A percentile compares a stretch with the other conserved stretches of the same genome.
Conservation (phyloP, 2,113 vertebrate species). For the Brachypodius melanocephalos region DNA sequence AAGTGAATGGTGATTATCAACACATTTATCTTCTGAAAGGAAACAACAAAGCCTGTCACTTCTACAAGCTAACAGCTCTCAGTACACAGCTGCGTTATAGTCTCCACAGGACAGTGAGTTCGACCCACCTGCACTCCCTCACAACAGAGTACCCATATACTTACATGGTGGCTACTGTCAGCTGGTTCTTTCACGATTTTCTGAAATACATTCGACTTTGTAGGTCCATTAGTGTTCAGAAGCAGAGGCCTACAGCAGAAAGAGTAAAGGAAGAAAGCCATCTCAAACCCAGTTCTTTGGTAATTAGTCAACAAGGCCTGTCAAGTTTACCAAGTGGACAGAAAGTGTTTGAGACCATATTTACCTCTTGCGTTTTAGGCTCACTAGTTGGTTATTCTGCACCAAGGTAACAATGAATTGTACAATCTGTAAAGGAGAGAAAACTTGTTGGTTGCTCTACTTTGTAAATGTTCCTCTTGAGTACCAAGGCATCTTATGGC, state of each 20-base stretch:
- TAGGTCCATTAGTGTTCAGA: constrained; percentile 85
- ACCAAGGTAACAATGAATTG: constrained; percentile 96
- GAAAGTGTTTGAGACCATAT: neutral
- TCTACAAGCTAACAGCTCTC: neutral
- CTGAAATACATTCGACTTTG: constrained; percentile 89
- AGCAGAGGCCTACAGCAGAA: constrained; percentile 80
- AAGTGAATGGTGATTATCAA: neutral
- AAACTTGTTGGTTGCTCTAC: neutral
- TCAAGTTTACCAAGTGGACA: neutral
- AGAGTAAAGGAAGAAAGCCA: neutral
- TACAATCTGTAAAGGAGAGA: constrained; percentile 80
- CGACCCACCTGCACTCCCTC: neutral
- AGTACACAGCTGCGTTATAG: neutral
- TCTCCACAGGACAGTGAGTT: neutral
- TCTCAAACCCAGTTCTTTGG: neutral
- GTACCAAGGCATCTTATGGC: neutral
- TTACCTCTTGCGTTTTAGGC: constrained; percentile 95
- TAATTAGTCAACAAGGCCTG: neutral
- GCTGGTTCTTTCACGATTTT: constrained; percentile 87
- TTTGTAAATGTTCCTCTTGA: neutral
- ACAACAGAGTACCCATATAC: neutral
- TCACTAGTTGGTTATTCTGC: constrained; percentile 91
- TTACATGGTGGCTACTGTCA: constrained; percentile 80
- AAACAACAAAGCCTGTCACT: neutral
- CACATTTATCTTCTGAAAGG: neutral